phyloP scores from a whole-genome alignment of 1,140 invertebrate genomes.

The Calephelis virginiensis region DNA sequence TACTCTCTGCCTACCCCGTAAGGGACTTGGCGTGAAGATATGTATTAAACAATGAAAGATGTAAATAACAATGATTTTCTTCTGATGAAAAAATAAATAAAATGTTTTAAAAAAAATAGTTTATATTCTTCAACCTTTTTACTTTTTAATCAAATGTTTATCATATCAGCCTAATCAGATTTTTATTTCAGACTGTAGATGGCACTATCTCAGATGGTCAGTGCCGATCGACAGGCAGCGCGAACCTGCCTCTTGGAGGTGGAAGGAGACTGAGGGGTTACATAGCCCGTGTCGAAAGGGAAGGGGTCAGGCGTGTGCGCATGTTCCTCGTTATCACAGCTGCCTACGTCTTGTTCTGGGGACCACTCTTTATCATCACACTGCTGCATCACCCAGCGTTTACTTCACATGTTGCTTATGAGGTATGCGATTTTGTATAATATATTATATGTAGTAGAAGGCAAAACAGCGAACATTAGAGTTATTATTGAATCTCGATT shows the following conservation, averaged over 20 bases:
- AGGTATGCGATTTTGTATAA: slow-evolving; percentile 73
- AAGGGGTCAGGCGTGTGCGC: slow-evolving; percentile 87
- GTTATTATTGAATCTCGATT: no score
- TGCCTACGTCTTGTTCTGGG: slow-evolving; percentile 93
- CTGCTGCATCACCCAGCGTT: slow-evolving; percentile 85
- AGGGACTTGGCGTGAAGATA: no score
- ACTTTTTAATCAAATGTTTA: no score
- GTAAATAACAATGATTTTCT: no score
- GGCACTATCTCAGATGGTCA: slow-evolving; percentile 59
- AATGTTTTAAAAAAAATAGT: no score
- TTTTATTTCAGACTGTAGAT: slow-evolving; percentile 62
- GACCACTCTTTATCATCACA: slow-evolving; percentile 91
- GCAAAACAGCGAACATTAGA: no score
- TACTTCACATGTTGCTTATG: slow-evolving; percentile 84
- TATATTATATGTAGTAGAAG: neutral
- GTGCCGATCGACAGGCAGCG: slow-evolving; percentile 48
- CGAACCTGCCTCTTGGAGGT: slow-evolving; percentile 81
- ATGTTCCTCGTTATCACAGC: slow-evolving; percentile 92
- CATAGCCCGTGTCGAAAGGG: slow-evolving; percentile 86
- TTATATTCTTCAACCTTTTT: no score
- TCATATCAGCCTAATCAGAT: slow-evolving; percentile 4
- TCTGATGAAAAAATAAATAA: no score
- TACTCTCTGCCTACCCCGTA: no score
- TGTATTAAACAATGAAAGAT: no score
- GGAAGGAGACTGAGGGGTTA: slow-evolving; percentile 88